phyloP scores from a whole-genome alignment of 2,113 vertebrate species.

The Ovis aries region ARS-UI_Ramb_v3.0 NC_056072.1:20466001-20466500 shows the following conservation, averaged over 20 bases:
- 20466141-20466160: rapidly evolving
- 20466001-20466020: not conserved
- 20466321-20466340: no score
- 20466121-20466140: rapidly evolving
- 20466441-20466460: not conserved
- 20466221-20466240: no score
- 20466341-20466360: no score
- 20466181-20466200: not conserved
- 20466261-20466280: no score
- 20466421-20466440: not conserved
- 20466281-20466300: no score
- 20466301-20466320: no score
- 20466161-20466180: not conserved
- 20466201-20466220: no score
- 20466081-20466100: not conserved
- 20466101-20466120: no score
- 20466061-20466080: not conserved
- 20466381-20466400: not conserved
- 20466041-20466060: not conserved
- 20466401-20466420: not conserved
- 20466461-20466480: rapidly evolving
- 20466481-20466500: not conserved
- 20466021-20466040: not conserved
- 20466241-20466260: no score
- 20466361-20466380: no score